Evolutionary conservation across 2,888 invertebrate genomes (phyloP), one percentile per base, ranked within the genome.

Genomic region (Aplocera efformata): DNA sequence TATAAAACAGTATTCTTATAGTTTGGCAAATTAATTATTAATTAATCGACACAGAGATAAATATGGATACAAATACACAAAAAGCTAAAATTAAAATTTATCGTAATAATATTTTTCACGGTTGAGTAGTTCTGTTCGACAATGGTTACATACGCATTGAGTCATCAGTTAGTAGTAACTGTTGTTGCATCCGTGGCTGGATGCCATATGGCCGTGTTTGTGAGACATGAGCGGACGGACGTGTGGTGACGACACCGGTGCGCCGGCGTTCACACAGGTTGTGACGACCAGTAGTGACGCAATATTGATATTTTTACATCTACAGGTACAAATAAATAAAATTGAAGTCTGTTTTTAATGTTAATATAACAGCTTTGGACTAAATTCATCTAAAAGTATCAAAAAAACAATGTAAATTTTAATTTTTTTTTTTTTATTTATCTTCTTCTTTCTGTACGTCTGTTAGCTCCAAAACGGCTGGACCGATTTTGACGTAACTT

Each of bases 161-260:
- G 76, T 72, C 75, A 75, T 64, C 64, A 67, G 13, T 17, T n/a
- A 5, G 2, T 17, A 17, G 3, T 17, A 3, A 17, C 13, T 17
- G 13, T 17, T 17, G 13, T 17, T 17, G 13, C 5, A 17, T 3
- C 13, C 5, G 66, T 65, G 55, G 40, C 54, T 58, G 55, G 53
- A 60, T 63, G 64, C 80, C 82, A 81, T 81, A 81, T 80, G 82
- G 79, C 63, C 61, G 67, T 65, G 69, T 67, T 72, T 67, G 70
- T 67, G 58, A 62, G 65, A 68, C 69, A 67, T 63, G 29, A 67
- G 62, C 65, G 72, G 69, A 72, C 64, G 71, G 63, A 73, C 68
- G 58, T 65, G 68, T 58, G 34, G 53, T 46, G 64, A 62, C 56
- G 62, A 64, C 55, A 72, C 50, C 58, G 56, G 38, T 5, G 13